Evolutionary conservation across 2,113 vertebrate species (phyloP).

Genomic region (Gadus chalcogrammus): DNA sequence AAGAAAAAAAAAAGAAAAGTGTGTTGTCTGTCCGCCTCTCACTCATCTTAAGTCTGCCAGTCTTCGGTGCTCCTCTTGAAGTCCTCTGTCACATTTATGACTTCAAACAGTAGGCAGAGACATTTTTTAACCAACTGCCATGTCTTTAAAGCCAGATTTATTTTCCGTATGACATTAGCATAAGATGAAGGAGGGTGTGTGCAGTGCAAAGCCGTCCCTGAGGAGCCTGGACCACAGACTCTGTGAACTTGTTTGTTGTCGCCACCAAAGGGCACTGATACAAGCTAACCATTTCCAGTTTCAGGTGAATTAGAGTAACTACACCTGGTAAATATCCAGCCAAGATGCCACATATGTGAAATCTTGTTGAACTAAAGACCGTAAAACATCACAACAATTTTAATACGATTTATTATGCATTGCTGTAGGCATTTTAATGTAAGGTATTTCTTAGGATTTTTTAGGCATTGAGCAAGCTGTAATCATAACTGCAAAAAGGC

Average conservation of each 20-base stretch:
- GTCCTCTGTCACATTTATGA: slow-evolving; percentile 73
- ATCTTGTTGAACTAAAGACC: too few relatives aligned
- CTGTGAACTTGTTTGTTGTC: slow-evolving; percentile 65
- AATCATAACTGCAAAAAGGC: too few relatives aligned
- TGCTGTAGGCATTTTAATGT: too few relatives aligned
- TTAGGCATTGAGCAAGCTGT: too few relatives aligned
- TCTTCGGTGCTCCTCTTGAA: slow-evolving; percentile 69
- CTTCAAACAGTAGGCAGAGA: slow-evolving; percentile 71
- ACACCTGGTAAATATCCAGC: not conserved
- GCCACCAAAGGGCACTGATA: slow-evolving; percentile 54
- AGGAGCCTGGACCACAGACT: slow-evolving; percentile 58
- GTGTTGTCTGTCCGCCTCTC: slow-evolving; percentile 70
- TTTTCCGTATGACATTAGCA: slow-evolving; percentile 68
- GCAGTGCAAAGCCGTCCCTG: slow-evolving; percentile 58
- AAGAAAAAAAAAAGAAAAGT: slow-evolving; percentile 43
- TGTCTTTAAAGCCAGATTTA: slow-evolving; percentile 71
- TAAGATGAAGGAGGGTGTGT: slow-evolving; percentile 66
- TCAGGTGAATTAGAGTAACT: slow-evolving; percentile 15
- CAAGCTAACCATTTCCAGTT: slow-evolving; percentile 19
- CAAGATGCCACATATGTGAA: not conserved
- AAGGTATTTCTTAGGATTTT: too few relatives aligned
- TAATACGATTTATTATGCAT: too few relatives aligned
- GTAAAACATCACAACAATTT: too few relatives aligned
- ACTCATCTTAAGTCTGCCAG: slow-evolving; percentile 73
- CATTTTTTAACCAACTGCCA: slow-evolving; percentile 66